phyloP scores from a whole-genome alignment of 2,888 invertebrate species.

The Lithophane semibrunnea region DNA sequence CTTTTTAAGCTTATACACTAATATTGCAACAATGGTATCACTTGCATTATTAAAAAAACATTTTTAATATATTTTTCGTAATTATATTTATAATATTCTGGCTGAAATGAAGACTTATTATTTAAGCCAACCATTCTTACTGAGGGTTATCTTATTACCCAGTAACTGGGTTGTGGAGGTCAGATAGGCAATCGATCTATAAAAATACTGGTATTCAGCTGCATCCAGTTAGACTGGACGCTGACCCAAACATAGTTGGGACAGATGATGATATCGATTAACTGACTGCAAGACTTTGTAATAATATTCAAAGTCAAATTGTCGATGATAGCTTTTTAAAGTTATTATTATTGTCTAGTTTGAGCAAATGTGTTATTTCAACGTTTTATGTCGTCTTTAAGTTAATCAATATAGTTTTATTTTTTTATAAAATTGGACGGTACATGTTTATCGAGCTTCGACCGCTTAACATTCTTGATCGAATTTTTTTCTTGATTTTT shows the following conservation, averaged over 20 bases:
- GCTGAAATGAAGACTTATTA: conserved; percentile 15
- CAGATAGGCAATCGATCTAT: background rate
- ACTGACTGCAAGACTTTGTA: background rate
- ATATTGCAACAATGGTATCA: conserved; percentile 90
- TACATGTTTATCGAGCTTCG: conserved; percentile 31
- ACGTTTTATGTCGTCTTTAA: conserved; percentile 1
- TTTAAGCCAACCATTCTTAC: background rate
- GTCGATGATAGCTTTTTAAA: conserved; percentile 1
- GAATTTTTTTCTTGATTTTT: conserved; percentile 20
- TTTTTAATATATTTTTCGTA: conserved; percentile 61
- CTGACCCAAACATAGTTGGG: background rate
- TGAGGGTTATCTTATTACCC: background rate
- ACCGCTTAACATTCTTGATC: conserved; percentile 10
- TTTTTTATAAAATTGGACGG: conserved; percentile 13
- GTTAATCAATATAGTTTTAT: background rate
- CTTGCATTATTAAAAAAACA: conserved; percentile 80
- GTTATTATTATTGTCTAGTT: conserved; percentile 27
- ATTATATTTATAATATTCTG: conserved; percentile 41
- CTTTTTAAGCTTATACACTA: conserved; percentile 82
- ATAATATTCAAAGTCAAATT: conserved; percentile 30
- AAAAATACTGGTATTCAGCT: background rate
- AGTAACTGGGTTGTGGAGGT: background rate
- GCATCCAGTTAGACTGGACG: background rate
- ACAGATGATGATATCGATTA: background rate
- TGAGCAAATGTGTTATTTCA: conserved; percentile 46